phyloP scores from a whole-genome alignment of 2,797 vertebrate species.

The Sebastes reedi region DNA sequence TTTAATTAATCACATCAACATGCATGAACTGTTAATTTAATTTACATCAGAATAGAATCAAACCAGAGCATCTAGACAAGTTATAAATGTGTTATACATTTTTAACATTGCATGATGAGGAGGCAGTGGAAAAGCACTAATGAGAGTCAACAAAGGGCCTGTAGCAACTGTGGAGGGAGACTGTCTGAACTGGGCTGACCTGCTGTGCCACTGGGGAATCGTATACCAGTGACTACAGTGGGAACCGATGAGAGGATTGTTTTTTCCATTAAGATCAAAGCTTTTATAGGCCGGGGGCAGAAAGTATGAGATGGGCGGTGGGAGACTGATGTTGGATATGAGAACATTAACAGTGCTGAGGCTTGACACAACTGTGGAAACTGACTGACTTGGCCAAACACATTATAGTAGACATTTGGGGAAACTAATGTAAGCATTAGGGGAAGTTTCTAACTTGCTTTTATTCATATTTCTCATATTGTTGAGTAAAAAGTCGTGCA shows the following conservation, averaged over 20 bases:
- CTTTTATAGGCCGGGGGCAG: slow-evolving; percentile 22
- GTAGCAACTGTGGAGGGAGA: neutral
- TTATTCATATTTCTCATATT: neutral
- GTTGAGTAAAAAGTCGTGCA: neutral
- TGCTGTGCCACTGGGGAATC: slow-evolving; percentile 39
- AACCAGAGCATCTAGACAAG: neutral
- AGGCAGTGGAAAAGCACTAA: slow-evolving; percentile 10
- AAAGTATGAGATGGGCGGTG: neutral
- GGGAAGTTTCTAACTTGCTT: neutral
- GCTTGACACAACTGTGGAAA: neutral
- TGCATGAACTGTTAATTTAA: neutral
- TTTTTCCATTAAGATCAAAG: slow-evolving; percentile 54
- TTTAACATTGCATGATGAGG: neutral
- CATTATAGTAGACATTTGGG: neutral
- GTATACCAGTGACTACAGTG: slow-evolving; percentile 34
- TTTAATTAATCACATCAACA: neutral
- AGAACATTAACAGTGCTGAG: neutral
- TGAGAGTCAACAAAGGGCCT: slow-evolving; percentile 9
- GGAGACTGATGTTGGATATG: neutral
- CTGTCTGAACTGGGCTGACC: slow-evolving; percentile 33
- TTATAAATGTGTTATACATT: neutral
- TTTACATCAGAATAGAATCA: neutral
- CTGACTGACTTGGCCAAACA: neutral
- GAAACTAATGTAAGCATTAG: neutral
- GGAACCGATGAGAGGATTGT: slow-evolving; percentile 38